Base-by-base conservation (phyloP, 2,113 vertebrate genomes). In the Albula goreensis region DNA sequence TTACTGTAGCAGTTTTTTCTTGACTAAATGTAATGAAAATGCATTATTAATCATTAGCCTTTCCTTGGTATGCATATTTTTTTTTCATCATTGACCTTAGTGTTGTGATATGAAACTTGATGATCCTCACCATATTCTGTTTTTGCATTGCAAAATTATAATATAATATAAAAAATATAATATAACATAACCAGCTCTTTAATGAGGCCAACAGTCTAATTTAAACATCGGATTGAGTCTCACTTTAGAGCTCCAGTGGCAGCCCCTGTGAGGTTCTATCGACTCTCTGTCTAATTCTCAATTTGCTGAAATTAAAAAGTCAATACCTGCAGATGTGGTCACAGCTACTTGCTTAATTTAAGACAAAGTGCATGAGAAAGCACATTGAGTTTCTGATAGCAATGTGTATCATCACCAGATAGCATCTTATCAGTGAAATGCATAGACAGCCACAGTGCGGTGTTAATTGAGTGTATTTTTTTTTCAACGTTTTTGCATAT, bases 291-390 rank as follows among this genome's bases (percentile, higher is more conserved):
- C 98, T 98, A 97, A 97, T 98, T 99, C 98, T 98, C 98, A 99
- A 99, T 99, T 99, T 98, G 98, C 96, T 98, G 97, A 98, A 99
- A 99, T 99, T 98, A 97, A 97, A 97, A 99, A 99, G 99, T 99
- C 98, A 99, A 99, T 99, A 99, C 96, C 95, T 97, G 96, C 96
- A 97, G 97, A 97, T 97, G 97, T 98, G 97, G 97, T 96, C 95
- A 93, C 96, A 95, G 97, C 96, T 97, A 97, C 97, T 96, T 95
- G 96, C 98, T 98, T 99, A 98, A 97, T 97, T 97, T 97, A 97
- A 98, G 98, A 99, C 99, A 98, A 99, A 98, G 97, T 97, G 97
- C 97, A 97, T 96, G 95, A 96, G 96, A 97, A 98, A 97, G 97
- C 97, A 98, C 98, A 97, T 98, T 99, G 98, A 97, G 97, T 74